Conservation (phyloP, 2,797 vertebrate genomes). For the Coracias cyanogaster region DNA sequence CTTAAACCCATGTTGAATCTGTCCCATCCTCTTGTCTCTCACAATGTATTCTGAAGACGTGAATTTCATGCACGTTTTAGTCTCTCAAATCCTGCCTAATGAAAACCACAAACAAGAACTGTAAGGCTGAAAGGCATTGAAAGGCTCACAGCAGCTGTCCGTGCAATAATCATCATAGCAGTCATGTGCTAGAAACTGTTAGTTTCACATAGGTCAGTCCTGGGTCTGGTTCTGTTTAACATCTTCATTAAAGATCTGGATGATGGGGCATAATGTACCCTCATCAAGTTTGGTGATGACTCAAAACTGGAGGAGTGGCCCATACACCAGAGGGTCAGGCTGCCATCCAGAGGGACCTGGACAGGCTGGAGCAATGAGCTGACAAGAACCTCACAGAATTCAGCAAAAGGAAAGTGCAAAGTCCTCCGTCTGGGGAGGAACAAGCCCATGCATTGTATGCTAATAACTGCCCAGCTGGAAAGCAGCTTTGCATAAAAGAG, state of each 20-base stretch:
- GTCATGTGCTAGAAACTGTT: not conserved
- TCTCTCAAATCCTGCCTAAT: not conserved
- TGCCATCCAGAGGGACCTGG: not conserved
- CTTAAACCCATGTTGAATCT: slow-evolving; percentile 5
- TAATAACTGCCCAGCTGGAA: not conserved
- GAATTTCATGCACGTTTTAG: not conserved
- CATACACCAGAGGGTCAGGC: not conserved
- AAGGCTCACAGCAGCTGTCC: not conserved
- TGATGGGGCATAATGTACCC: not conserved
- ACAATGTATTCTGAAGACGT: not conserved
- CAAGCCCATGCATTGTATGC: not conserved
- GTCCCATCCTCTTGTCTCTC: not conserved
- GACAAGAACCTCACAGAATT: not conserved
- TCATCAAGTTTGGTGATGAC: not conserved
- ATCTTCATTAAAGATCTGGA: not conserved
- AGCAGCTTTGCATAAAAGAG: not conserved
- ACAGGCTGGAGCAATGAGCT: not conserved
- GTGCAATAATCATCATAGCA: not conserved
- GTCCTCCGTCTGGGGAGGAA: not conserved
- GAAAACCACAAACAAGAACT: slow-evolving; percentile 6
- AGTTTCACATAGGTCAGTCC: not conserved
- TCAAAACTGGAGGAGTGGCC: not conserved
- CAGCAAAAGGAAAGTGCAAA: not conserved
- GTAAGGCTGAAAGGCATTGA: not conserved
- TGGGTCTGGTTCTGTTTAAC: not conserved